Conservation (phyloP, 2,888 invertebrate species). For the Caenorhabditis doughertyi region DNA sequence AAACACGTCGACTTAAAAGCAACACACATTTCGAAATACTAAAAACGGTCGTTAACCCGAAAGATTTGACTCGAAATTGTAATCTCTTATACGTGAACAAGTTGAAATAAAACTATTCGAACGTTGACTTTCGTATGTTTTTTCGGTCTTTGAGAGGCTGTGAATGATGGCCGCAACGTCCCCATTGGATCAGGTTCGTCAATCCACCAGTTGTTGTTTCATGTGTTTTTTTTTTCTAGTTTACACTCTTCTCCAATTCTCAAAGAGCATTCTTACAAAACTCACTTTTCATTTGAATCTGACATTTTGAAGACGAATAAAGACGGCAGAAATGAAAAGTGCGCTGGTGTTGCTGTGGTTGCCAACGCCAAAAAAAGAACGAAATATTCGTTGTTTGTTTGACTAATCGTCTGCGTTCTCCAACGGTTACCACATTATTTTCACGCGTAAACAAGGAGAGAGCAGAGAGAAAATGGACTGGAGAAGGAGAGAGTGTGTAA, state of each 20-base stretch:
- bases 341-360: constrained; percentile 1
- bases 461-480: constrained; percentile 15
- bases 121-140: neutral
- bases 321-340: neutral
- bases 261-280: neutral
- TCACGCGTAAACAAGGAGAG: constrained; percentile 4
- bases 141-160: neutral
- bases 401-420: constrained; percentile 27
- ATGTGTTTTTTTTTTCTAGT: constrained; percentile 12
- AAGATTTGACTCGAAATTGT: too few relatives aligned
- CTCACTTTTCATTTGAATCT: constrained; percentile 45
- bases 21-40: too few relatives aligned
- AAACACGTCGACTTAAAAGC: too few relatives aligned
- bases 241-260: constrained; percentile 5
- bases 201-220: neutral
- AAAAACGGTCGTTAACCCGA: too few relatives aligned
- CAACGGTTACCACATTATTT: neutral
- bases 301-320: constrained; percentile 32
- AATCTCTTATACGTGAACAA: neutral
- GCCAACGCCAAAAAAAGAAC: constrained; percentile 27
- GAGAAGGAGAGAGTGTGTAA: neutral
- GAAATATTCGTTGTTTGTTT: constrained; percentile 43
- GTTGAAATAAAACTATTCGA: neutral
- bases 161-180: neutral
- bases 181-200: neutral